phyloP scores from a whole-genome alignment of 2,888 invertebrate species.

The Melieria picta region DNA sequence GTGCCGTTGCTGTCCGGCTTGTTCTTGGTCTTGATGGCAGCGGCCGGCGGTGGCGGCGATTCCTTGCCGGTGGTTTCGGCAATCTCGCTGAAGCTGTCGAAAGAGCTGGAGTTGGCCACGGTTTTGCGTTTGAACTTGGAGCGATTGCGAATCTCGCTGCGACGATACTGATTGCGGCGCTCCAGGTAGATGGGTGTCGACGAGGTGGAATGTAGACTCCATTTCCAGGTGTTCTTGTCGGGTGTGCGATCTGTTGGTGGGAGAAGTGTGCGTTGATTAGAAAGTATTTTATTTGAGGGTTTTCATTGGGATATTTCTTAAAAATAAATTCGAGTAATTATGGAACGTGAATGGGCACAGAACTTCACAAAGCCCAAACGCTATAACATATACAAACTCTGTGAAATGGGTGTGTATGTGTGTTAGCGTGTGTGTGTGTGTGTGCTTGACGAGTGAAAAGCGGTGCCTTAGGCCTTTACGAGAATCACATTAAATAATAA shows the following conservation, averaged over 20 bases:
- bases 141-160: conserved; percentile 68
- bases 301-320: background rate
- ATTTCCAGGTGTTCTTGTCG: conserved; percentile 66
- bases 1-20: background rate
- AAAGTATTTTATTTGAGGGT: background rate
- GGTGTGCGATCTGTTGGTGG: conserved; percentile 60
- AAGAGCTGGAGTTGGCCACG: conserved; percentile 59
- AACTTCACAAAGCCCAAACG: background rate
- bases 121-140: conserved; percentile 65
- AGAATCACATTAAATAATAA: no score
- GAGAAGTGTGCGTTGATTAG: background rate
- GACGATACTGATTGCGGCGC: conserved; percentile 79
- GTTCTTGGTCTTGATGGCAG: conserved; percentile 45
- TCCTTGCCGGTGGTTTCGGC: conserved; percentile 46
- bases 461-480: no score
- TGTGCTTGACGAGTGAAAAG: no score
- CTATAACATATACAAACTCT: background rate
- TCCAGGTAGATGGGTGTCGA: conserved; percentile 92
- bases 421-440: no score
- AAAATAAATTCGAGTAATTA: background rate
- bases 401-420: background rate
- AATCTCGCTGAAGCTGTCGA: conserved; percentile 60
- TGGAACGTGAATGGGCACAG: background rate
- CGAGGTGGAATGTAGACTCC: conserved; percentile 71
- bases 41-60: conserved; percentile 48